Evolutionary conservation across 2,888 invertebrate species (phyloP), one percentile per base, ranked within the genome.

Genomic region (Lasiommata megera): DNA sequence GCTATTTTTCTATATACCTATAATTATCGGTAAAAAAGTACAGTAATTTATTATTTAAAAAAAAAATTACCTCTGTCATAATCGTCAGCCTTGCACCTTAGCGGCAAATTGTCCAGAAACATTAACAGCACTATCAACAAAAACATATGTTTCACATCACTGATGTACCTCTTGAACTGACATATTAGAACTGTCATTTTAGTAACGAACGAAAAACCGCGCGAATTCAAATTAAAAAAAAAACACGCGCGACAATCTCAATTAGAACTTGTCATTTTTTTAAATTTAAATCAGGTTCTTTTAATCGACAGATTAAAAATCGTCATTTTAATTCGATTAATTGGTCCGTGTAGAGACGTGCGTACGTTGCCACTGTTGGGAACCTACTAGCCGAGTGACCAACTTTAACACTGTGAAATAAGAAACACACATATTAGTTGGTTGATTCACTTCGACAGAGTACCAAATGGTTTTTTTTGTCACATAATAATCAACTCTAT

Each of bases 331-430:
- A 72, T 71, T 29, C 37, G 58, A 48, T 54, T 37, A 53, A 44
- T 56, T 43, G 9, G 51, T 48, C 38, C 36, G 36, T 40, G 51
- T 61, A 61, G 57, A 80, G 72, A 76, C 90, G 84, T 81, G 78
- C 77, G 72, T 65, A 58, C 74, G 62, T 56, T 70, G 71, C 72
- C 72, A 74, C 80, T 67, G 70, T 68, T 60, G 65, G 66, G 75
- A 88, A 81, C 89, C 90, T 80, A 90, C 90, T 90, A 87, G 81
- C 90, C 87, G 82, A 90, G 77, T 90, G 90, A 90, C 90, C 90
- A 88, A 90, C 88, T 89, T 69, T 85, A 74, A 79, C 76, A 73
- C 77, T 80, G 85, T 88, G 82, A 89, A 89, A 88, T 88, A 89
- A 88, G 89, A 89, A 89, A 84, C 84, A 88, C 81, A 88, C 84